Evolutionary conservation across 2,888 invertebrate genomes (phyloP).

Genomic region (Spicauda simplicius): DNA sequence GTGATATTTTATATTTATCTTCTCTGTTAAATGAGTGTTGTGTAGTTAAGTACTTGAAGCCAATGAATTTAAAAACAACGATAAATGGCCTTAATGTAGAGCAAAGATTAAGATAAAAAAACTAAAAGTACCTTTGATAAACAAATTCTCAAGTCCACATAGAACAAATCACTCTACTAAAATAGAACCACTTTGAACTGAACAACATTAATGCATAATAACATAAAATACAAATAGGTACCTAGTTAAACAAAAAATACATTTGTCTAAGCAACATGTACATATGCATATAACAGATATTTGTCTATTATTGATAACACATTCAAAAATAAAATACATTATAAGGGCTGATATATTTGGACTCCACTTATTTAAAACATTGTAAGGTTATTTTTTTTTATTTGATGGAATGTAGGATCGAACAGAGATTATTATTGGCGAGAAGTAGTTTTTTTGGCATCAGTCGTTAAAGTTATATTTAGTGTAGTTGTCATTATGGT

Average conservation of each 20-base stretch:
- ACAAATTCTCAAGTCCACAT: no score
- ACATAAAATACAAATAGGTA: no score
- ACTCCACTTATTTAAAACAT: background rate
- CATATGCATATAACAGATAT: background rate
- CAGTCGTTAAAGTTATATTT: constrained; percentile 80
- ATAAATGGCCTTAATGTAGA: no score
- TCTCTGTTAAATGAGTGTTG: no score
- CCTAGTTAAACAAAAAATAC: background rate
- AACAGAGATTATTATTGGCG: constrained; percentile 53
- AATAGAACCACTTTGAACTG: background rate
- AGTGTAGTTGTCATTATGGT: constrained; percentile 77
- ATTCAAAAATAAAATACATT: background rate
- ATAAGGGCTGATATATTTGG: background rate
- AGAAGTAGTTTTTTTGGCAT: constrained; percentile 48
- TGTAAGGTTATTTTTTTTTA: background rate
- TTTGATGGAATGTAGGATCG: constrained; percentile 40
- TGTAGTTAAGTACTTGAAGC: no score
- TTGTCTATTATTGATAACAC: no score
- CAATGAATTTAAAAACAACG: no score
- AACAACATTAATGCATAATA: background rate
- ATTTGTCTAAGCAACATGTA: background rate
- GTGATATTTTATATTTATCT: no score
- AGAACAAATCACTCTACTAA: no score
- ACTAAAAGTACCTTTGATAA: no score
- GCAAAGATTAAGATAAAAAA: no score